phyloP scores from a whole-genome alignment of 2,888 invertebrate genomes.

The Drosophila mettleri region DNA sequence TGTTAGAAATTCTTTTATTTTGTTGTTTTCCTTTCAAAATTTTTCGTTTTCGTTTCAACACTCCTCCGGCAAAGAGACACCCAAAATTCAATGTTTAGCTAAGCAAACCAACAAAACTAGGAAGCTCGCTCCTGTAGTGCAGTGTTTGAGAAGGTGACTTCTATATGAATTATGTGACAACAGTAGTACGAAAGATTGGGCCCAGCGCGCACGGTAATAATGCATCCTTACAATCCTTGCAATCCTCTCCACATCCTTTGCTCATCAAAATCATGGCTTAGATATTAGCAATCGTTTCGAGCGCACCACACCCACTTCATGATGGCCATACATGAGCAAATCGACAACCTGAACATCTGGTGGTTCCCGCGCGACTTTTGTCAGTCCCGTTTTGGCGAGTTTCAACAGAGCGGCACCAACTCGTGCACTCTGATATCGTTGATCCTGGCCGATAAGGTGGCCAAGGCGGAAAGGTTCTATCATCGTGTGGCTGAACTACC shows the following conservation, averaged over 20 bases:
- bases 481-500: constrained; percentile 68
- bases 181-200: constrained; percentile 35
- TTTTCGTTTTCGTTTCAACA: constrained; percentile 61
- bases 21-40: constrained; percentile 59
- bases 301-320: constrained; percentile 27
- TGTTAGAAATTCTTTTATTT: constrained; percentile 67
- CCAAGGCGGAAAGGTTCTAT: constrained; percentile 67
- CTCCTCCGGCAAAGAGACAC: constrained; percentile 64
- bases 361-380: constrained; percentile 88
- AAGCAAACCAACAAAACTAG: constrained; percentile 28
- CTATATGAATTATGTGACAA: constrained; percentile 67
- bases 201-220: constrained; percentile 63
- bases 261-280: not conserved
- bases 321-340: constrained; percentile 80
- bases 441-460: constrained; percentile 86
- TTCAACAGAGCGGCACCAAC: constrained; percentile 86
- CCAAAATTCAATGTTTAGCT: constrained; percentile 73
- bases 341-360: constrained; percentile 83
- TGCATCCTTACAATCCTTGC: not conserved
- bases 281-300: constrained; percentile 42
- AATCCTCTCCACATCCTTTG: not conserved
- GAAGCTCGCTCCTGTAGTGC: constrained; percentile 50
- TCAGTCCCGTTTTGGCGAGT: constrained; percentile 87
- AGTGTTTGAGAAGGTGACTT: constrained; percentile 37
- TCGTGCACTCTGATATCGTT: constrained; percentile 88